These are phyloP conservation scores for Pyrocoelia pectoralis DNA, from an alignment of 2,888 invertebrate species.

Conservation along the genomic window DNA sequence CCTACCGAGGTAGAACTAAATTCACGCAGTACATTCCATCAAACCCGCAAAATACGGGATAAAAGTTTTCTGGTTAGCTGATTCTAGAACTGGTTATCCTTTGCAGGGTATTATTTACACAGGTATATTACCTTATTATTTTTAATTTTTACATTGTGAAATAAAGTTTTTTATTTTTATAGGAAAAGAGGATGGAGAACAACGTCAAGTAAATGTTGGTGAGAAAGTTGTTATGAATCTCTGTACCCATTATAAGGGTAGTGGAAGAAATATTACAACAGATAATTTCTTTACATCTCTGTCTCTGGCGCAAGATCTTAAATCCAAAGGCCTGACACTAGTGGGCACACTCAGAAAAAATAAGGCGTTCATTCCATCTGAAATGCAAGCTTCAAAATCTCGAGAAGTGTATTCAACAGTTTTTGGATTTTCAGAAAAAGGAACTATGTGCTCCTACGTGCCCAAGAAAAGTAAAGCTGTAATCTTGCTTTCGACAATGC, in stretches of 20 bases:
- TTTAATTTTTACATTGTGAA: neutral
- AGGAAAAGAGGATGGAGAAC: slow-evolving; percentile 9
- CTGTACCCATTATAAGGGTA: slow-evolving; percentile 9
- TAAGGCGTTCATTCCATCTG: neutral
- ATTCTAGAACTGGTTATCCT: slow-evolving; percentile 12
- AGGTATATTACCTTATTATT: neutral
- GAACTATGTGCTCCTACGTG: neutral
- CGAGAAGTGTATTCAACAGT: neutral
- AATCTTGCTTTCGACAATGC: too few species aligned
- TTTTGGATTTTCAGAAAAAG: neutral
- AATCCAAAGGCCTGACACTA: neutral
- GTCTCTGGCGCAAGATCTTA: neutral
- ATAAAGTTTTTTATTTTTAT: neutral
- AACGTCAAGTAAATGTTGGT: slow-evolving; percentile 13
- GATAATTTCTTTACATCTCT: slow-evolving; percentile 18
- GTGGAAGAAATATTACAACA: slow-evolving; percentile 17
- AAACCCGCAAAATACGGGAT: slow-evolving; percentile 20
- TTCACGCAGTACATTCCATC: slow-evolving; percentile 18
- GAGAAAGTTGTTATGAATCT: slow-evolving; percentile 11
- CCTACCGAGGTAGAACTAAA: slow-evolving; percentile 13
- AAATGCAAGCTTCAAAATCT: neutral
- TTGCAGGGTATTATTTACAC: slow-evolving; percentile 13
- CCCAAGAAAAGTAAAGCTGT: slow-evolving; percentile 3
- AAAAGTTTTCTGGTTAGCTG: slow-evolving; percentile 13
- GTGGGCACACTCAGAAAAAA: neutral